Percentiles rank a stretch among this genome's conserved stretches.
Evolutionary conservation across 1,140 invertebrate genomes (phyloP).

Genomic region (Ceratina japonica): DNA sequence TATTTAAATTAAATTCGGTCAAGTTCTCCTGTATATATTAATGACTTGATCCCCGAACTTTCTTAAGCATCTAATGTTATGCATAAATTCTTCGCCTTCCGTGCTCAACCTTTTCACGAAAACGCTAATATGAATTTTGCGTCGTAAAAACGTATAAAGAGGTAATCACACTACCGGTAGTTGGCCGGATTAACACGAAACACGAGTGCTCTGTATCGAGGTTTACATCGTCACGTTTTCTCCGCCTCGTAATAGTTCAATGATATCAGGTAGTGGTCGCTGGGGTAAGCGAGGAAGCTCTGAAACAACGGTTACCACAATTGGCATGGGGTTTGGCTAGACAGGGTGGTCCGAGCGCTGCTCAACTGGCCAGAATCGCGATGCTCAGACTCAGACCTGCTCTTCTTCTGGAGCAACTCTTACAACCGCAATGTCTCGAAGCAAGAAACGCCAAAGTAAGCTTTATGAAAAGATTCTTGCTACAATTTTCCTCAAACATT

Average conservation of each 20-base stretch:
- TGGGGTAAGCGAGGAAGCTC: conserved; percentile 72
- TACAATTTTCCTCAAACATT: background rate
- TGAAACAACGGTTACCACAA: conserved; percentile 76
- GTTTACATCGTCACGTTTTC: background rate
- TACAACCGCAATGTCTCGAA: conserved; percentile 83
- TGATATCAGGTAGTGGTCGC: conserved; percentile 70
- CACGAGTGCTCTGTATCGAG: background rate
- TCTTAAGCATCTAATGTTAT: background rate
- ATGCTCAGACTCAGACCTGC: conserved; percentile 84
- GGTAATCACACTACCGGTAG: background rate
- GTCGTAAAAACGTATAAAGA: background rate
- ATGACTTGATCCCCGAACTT: background rate
- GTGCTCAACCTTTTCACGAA: background rate
- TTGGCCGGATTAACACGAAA: background rate
- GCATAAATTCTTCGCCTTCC: too few species aligned
- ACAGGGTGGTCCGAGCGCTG: conserved; percentile 81
- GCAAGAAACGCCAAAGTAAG: conserved; percentile 83
- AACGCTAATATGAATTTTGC: background rate
- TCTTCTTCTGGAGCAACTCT: conserved; percentile 82
- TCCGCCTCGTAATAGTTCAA: background rate
- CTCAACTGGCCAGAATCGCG: conserved; percentile 81
- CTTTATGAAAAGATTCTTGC: background rate
- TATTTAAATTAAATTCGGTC: background rate
- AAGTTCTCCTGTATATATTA: background rate
- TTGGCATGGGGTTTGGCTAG: conserved; percentile 81